Evolutionary conservation across 2,888 invertebrate species (phyloP).

Genomic region (Conops quadrifasciatus): DNA sequence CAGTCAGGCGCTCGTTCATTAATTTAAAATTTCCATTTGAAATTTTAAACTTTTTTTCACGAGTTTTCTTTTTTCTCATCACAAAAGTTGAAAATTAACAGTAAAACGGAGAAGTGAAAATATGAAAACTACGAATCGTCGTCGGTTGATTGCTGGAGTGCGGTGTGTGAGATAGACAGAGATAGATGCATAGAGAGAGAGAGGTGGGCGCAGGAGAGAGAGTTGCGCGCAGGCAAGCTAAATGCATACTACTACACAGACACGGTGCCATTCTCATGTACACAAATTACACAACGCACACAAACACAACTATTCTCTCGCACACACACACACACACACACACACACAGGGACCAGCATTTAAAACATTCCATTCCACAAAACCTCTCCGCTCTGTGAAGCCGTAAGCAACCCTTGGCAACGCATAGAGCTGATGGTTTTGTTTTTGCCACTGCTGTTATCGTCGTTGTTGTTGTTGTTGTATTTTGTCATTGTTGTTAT

Average conservation of each 20-base stretch:
- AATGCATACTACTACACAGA: no score
- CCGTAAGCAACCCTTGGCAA: no score
- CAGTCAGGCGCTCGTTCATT: slow-evolving; percentile 57
- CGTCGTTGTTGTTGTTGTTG: slow-evolving; percentile 22
- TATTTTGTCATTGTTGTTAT: slow-evolving; percentile 24
- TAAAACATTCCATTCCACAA: slow-evolving; percentile 37
- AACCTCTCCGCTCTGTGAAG: slow-evolving; percentile 14
- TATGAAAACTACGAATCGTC: slow-evolving; percentile 34
- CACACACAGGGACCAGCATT: slow-evolving; percentile 28
- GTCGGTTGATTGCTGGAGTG: neutral
- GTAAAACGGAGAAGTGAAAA: slow-evolving; percentile 40
- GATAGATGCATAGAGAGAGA: neutral
- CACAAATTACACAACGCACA: slow-evolving; percentile 38
- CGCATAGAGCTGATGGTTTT: no score
- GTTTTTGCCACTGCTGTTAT: neutral
- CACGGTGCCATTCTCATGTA: no score
- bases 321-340: slow-evolving; percentile 38
- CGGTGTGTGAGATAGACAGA: neutral
- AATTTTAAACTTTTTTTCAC: slow-evolving; percentile 50
- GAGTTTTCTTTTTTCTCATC: slow-evolving; percentile 45
- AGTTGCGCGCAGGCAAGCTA: slow-evolving; percentile 30
- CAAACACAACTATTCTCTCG: slow-evolving; percentile 41
- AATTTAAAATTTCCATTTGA: slow-evolving; percentile 63
- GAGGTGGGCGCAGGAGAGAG: neutral
- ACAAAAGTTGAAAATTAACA: slow-evolving; percentile 42